Evolutionary conservation across 92 coral and sea anemone species (phyloP), one percentile per base, ranked within the genome.

Genomic region (Galaxea fascicularis): DNA sequence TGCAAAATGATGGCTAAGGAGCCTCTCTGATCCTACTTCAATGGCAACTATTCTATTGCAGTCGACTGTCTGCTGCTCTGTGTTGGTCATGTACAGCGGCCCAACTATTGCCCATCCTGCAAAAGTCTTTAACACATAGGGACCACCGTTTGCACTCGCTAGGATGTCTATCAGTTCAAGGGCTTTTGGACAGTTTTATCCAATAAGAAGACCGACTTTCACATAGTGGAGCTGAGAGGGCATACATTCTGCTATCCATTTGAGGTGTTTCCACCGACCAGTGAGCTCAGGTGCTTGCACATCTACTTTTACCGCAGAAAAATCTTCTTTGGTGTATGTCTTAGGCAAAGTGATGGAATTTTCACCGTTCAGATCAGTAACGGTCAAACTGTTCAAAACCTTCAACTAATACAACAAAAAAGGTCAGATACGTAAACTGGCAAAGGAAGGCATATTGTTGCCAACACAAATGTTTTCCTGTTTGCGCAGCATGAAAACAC

Each of bases 61-160:
- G n/a, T 65, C 62, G 52, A 85, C 80, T 3, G 62, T 26, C 5
- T 45, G 58, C 18, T 71, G 67, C 44, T 72, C 71, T 54, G 45
- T 66, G 26, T 31, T 41, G 30, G 39, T 65, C 86, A 44, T 53
- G 53, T 62, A 41, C 41, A 62, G 60, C 4, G 93, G 88, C 25
- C 90, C 92, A 21, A 88, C 62, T 56, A 91, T 44, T 10, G 87
- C 86, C 94, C 92, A 75, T 26, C 88, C 87, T 13, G 90, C 92
- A 72, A 91, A 88, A 10, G 92, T 88, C 39, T 76, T 41, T 56
- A 56, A 56, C 25, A 6, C 62, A 56, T 56, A 56, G n/a, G 62
- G 62, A 56, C 62, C 62, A 56, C 62, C 25, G 62, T 56, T 56
- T 56, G 62, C 62, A 17, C 62, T 56, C 17, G 0, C 62, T 56